These are phyloP conservation scores for Drosophila gaucha DNA, from an alignment of 2,888 invertebrate genomes.

Conservation along the genomic window DNA sequence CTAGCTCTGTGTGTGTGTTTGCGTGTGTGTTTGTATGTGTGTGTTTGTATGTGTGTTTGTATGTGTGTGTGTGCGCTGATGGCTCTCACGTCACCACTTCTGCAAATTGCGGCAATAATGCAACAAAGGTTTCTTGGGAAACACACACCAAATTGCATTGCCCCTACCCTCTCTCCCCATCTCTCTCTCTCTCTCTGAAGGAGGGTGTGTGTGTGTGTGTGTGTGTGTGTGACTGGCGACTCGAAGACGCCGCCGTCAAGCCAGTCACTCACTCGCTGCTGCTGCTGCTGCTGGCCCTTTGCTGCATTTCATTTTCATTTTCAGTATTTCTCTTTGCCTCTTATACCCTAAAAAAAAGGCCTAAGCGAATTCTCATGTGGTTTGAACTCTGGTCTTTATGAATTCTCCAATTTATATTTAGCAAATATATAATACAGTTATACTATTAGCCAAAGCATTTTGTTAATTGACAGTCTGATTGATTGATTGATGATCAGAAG, in stretches of 20 bases:
- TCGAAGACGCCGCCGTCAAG: slow-evolving; percentile 53
- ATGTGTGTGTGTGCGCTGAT: slow-evolving; percentile 53
- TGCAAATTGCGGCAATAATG: slow-evolving; percentile 78
- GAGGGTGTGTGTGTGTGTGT: background rate
- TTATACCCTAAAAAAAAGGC: slow-evolving; percentile 15
- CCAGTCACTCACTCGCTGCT: slow-evolving; percentile 52
- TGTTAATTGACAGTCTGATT: too few relatives aligned
- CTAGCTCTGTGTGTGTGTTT: slow-evolving; percentile 7
- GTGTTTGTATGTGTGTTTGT: slow-evolving; percentile 24
- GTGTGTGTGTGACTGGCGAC: slow-evolving; percentile 45
- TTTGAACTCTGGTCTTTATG: background rate
- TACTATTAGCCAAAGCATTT: too few relatives aligned
- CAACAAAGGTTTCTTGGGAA: slow-evolving; percentile 78
- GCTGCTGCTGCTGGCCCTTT: slow-evolving; percentile 25
- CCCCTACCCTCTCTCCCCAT: background rate
- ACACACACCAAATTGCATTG: slow-evolving; percentile 77
- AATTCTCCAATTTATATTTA: too few relatives aligned
- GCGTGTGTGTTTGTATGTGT: slow-evolving; percentile 5
- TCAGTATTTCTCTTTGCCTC: slow-evolving; percentile 10
- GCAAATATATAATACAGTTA: too few relatives aligned
- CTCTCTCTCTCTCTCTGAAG: background rate
- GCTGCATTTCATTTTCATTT: slow-evolving; percentile 72
- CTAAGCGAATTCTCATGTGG: background rate
- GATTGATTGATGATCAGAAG: too few relatives aligned
- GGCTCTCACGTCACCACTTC: slow-evolving; percentile 78